Conservation (phyloP, 2,797 vertebrate genomes). For the Micropoecilia bifurca region DNA sequence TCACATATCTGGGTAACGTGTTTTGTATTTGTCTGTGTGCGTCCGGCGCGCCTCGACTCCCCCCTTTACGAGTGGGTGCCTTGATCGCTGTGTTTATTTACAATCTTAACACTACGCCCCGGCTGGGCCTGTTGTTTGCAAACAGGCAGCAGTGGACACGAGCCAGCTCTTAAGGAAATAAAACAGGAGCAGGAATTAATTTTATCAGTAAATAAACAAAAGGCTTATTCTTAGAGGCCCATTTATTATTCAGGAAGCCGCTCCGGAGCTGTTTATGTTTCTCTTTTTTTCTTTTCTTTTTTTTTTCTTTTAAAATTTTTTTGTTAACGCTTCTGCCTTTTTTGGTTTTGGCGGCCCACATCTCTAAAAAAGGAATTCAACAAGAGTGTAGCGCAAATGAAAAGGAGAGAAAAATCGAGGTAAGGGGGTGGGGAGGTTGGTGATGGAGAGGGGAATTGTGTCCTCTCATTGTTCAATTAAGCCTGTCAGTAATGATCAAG, state of each 20-base stretch:
- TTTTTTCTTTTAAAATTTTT: background rate
- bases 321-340: conserved; percentile 65
- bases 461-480: conserved; percentile 94
- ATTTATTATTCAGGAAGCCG: conserved; percentile 68
- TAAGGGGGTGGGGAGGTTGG: conserved; percentile 15
- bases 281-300: conserved; percentile 51
- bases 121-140: conserved; percentile 61
- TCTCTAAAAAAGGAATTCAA: conserved; percentile 60
- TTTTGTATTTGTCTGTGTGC: background rate
- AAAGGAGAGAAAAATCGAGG: conserved; percentile 36
- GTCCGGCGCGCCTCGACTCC: conserved; percentile 53
- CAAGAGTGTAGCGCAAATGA: conserved; percentile 51
- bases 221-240: conserved; percentile 70
- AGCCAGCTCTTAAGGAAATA: conserved; percentile 69
- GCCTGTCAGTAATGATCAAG: conserved; percentile 83
- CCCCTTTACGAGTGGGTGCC: conserved; percentile 65
- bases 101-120: conserved; percentile 31
- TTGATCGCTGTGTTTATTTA: conserved; percentile 78
- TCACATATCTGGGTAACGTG: background rate
- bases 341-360: conserved; percentile 62
- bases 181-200: conserved; percentile 70
- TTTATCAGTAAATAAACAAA: conserved; percentile 73
- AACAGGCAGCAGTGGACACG: conserved; percentile 69
- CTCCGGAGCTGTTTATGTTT: conserved; percentile 63
- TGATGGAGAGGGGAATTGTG: conserved; percentile 83